Evolutionary conservation across 1,140 invertebrate genomes (phyloP), one percentile per base, ranked within the genome.

Genomic region (Bilobella aurantiaca): DNA sequence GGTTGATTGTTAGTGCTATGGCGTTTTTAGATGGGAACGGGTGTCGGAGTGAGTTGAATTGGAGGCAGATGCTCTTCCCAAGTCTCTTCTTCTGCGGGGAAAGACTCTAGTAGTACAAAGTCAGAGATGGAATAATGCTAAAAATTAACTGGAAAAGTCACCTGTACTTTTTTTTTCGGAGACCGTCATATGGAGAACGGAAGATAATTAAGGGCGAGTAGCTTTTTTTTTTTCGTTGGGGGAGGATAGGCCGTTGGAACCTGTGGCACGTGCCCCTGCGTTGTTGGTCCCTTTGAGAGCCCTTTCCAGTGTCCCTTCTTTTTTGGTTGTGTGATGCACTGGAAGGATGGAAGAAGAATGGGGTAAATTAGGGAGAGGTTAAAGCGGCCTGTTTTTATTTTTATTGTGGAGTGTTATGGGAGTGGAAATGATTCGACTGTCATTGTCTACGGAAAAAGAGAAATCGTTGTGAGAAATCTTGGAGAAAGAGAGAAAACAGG

Each of bases 401-500:
- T 5, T 5, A 8, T 12, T 14, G 8, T n/a, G 14, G 25, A 56
- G 25, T 5, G 25, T n/a, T n/a, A n/a, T n/a, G 14, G 14, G 5
- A n/a, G 12, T 56, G 5, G 49, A n/a, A 56, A 23, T 5, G 12
- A 14, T 23, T 23, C 49, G 14, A 5, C 49, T n/a, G 14, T 56
- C 49, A 56, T 56, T 56, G 49, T 56, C 23, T 56, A 5, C 12
- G 14, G 25, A 8, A 56, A 12, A 14, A 25, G 49, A 56, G 12
- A 23, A 56, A 56, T 25, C 12, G 14, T 56, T 56, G 25, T 28
- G 25, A 14, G 30, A 29, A 27, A 31, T 14, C 14, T 56, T n/a
- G 57, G 25, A 58, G 57, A 31, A 31, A 23, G 49, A 47, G 27
- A 30, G 28, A 66, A 69, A 69, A 69, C 68, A 69, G 68, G 68